Evolutionary conservation across 2,113 vertebrate genomes (phyloP), one percentile per base, ranked within the genome.

Genomic region (Brachyhypopomus occidentalis): DNA sequence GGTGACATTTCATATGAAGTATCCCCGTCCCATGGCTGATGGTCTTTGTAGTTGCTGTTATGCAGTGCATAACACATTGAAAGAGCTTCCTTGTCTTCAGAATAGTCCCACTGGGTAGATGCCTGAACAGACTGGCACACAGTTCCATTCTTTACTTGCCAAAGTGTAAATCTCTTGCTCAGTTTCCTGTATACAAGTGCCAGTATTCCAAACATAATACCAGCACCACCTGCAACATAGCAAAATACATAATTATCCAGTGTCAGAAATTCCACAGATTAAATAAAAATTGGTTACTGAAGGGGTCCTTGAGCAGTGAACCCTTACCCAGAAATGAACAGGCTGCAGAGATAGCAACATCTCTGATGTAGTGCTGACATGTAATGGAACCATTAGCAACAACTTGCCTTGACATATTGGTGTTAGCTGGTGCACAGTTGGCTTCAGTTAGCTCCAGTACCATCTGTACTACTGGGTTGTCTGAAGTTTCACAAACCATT

Each of bases 321-420:
- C 60, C 71, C 87, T 92, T 89, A 97, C 96, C 96, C 78, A 91
- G 84, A 79, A 96, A 94, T 87, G 93, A 95, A 80, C 95, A 76
- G 11, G 92, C 83, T 1, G 92, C 92, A 67, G 95, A 85, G 77
- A 96, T 84, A 59, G 89, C 88, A 87, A 94, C 83, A 60, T 96
- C 94, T 83, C 89, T 90, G 36, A 88, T 87, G 0, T 93, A 93
- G 11, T 83, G 77, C 6, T 79, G 87, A 62, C 90, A 78, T 1
- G 85, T 85, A 63, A 90, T 86, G 6, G 84, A 79, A 72, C 56
- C 77, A 79, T 78, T 84, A 1, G 88, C 83, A 84, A 89, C 89
- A 5, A 91, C 55, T 78, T 83, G 75, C 62, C 91, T 82, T 0
- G 92, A 92, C 79, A 92, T 87, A 79, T 93, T 94, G 83, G 90